phyloP scores from a whole-genome alignment of 2,797 vertebrate genomes.

The Neoniphon sammara region DNA sequence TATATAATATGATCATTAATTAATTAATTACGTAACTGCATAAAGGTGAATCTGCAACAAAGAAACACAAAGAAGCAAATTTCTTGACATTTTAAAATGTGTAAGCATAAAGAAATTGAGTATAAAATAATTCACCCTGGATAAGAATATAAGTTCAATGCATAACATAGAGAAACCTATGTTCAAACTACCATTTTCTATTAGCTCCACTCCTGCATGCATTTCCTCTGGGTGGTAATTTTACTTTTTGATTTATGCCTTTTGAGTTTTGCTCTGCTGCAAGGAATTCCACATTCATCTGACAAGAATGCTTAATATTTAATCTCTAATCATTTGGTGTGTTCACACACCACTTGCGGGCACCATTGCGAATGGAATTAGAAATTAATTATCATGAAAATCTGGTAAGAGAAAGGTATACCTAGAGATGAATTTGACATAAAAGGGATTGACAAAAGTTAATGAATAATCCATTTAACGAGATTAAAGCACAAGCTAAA shows the following conservation, averaged over 20 bases:
- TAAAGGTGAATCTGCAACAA: neutral
- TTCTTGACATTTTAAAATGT: neutral
- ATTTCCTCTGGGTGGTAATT: neutral
- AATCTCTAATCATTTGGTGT: slow-evolving; percentile 4
- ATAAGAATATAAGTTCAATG: neutral
- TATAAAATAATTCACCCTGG: neutral
- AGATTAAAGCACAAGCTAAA: neutral
- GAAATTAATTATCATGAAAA: slow-evolving; percentile 14
- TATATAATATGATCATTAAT: too few relatives aligned
- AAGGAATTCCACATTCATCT: neutral
- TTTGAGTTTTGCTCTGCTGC: neutral
- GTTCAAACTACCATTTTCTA: neutral
- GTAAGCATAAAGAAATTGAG: neutral
- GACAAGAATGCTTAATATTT: neutral
- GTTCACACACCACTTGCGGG: neutral
- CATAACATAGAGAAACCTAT: neutral
- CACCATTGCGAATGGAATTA: neutral
- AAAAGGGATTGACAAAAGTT: slow-evolving; percentile 12
- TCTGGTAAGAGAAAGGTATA: slow-evolving; percentile 6
- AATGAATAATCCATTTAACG: neutral
- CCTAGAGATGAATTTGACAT: slow-evolving; percentile 8
- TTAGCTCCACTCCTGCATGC: neutral
- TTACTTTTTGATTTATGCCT: neutral
- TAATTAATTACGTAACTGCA: neutral
- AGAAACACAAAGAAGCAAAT: neutral